A percentile compares a stretch with the other conserved stretches of the same genome.
Conservation (phyloP, 2,113 vertebrate species). For the Leucosticte australis region DNA sequence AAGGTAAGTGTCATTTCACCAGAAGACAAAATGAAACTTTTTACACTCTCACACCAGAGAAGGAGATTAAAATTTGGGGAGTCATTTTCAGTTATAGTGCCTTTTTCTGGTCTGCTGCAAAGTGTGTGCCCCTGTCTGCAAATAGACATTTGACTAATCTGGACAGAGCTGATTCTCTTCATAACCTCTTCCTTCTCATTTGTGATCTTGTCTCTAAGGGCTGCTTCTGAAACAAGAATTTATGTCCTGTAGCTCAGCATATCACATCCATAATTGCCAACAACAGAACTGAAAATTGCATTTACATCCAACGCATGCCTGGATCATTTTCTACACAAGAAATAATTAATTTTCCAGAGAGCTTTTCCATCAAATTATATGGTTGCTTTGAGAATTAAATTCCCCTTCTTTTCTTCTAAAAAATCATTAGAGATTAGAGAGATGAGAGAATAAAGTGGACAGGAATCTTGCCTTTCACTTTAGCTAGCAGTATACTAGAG, state of each 20-base stretch:
- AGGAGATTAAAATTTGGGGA: neutral
- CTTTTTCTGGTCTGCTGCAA: neutral
- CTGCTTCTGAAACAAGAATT: neutral
- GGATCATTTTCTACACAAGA: neutral
- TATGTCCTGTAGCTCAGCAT: neutral
- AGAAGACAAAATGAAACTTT: neutral
- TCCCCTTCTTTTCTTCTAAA: neutral
- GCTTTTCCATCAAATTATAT: slow-evolving; percentile 17
- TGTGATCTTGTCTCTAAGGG: neutral
- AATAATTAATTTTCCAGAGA: slow-evolving; percentile 43
- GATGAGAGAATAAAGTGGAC: neutral
- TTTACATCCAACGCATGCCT: neutral
- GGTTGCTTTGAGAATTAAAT: slow-evolving; percentile 30
- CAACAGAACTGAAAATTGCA: neutral
- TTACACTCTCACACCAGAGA: neutral
- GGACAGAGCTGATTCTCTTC: neutral
- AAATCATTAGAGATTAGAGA: slow-evolving; percentile 16
- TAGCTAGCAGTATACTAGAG: neutral
- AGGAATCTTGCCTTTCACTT: neutral
- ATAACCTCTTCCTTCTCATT: neutral
- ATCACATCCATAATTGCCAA: neutral
- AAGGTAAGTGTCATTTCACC: neutral
- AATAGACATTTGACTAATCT: neutral
- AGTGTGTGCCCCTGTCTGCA: neutral
- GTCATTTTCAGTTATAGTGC: neutral